Evolutionary conservation across 2,797 vertebrate genomes (phyloP), one percentile per base, ranked within the genome.

Genomic region (Gila robusta): DNA sequence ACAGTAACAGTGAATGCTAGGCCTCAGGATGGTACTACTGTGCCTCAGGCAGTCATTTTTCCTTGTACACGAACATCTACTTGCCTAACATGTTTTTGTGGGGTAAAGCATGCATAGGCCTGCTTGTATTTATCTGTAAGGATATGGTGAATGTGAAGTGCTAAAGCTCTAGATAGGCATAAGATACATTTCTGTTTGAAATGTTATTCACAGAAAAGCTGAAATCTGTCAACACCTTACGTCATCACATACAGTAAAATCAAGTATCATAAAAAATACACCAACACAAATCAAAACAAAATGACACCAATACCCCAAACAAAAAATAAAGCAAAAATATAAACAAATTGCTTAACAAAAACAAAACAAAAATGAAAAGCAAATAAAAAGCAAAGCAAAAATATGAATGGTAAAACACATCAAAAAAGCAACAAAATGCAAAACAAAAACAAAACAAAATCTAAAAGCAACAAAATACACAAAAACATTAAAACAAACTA

Each of bases 31-130:
- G 87, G 69, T 81, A 81, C 77, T 72, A 64, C 56, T 3, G 67
- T 62, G 86, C 89, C 71, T 44, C 78, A 56, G 85, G 84, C 80
- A 83, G 12, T 64, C 70, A 74, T 74, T 19, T 74, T 74, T 44
- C 19, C 81, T 28, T 2, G 9, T 14, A 47, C 70, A 62, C 0
- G 26, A 62, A 62, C 70, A 83, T 44, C 35, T 56, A 83, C 39
- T 74, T 70, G 62, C 37, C 28, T 54, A 70, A 52, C 28, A 69
- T 83, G 70, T 41, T 83, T 83, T 62, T 76, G 5, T 4, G 44
- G 44, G 82, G 23, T 4, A 64, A 76, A 26, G 72, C 35, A 41
- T 56, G 16, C 67, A 71, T 19, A 41, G 47, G 47, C 23, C 67
- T 56, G 49, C 67, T 82, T 71, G 67, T 59, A 52, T 35, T 81